Base-by-base conservation (phyloP, 2,888 invertebrate genomes). In the Ectemnius lituratus region DNA sequence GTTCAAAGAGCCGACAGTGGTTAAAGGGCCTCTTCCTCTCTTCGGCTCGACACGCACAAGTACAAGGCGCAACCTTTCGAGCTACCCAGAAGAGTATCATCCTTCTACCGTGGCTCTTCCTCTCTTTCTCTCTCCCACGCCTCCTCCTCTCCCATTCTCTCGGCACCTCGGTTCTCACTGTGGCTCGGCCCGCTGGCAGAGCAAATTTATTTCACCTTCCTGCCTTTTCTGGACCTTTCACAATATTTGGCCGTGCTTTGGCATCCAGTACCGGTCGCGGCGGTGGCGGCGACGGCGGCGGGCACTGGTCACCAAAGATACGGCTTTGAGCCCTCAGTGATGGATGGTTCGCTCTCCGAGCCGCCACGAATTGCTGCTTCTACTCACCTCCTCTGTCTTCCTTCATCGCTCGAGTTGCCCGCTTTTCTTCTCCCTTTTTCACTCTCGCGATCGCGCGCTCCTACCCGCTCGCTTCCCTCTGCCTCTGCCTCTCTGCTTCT, bases 151-250 rank as follows among this genome's bases (percentile, higher is more conserved):
- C 37, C 14, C 60, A 37, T 37, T 37, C 76, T 62, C 62, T 73
- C 72, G 67, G 56, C 75, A 69, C 74, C 74, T 70, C 28, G 60
- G 62, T 56, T 63, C 66, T 28, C 67, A 61, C 27, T 49, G 67
- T 80, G 76, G 77, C 79, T 81, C 82, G 83, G 83, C 81, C 77
- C 82, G 70, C 76, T 61, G 75, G 72, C 83, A 73, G 76, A 81
- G 85, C 83, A 86, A 88, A 89, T 88, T 88, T 88, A 89, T 89
- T 89, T 88, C 85, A 87, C 87, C 89, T 90, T 88, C 88, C 87
- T 89, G 88, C 88, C 89, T 89, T 90, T 90, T 90, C 90, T 90
- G 87, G 90, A 90, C 90, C 90, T 90, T 90, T 90, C 90, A 90
- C 90, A 90, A 90, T 90, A 90, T 90, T 90, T 90, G 88, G 89